Evolutionary conservation across 2,888 invertebrate genomes (phyloP).

Genomic region (Tachina lurida): DNA sequence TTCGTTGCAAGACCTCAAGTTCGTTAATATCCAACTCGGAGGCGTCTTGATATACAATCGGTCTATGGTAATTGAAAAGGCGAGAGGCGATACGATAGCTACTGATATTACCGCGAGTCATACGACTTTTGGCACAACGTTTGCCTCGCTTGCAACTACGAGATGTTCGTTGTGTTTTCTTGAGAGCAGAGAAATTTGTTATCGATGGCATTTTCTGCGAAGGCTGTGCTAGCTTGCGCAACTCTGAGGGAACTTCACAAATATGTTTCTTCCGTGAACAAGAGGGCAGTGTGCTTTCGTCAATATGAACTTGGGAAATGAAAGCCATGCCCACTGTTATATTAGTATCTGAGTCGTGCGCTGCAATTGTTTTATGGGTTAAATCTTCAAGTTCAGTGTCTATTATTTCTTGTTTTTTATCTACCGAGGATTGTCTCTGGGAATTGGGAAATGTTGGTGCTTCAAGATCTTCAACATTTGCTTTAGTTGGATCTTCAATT

Average conservation of each 20-base stretch:
- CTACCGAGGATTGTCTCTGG: not conserved
- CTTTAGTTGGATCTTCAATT: not conserved
- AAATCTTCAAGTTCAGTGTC: not conserved
- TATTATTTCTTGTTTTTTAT: not conserved
- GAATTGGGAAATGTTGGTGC: slow-evolving; percentile 9
- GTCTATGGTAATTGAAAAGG: slow-evolving; percentile 33
- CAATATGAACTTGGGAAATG: slow-evolving; percentile 61
- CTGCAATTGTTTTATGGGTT: not conserved
- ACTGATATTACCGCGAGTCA: slow-evolving; percentile 28
- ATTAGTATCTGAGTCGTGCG: not conserved
- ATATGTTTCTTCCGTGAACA: slow-evolving; percentile 68
- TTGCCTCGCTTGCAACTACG: slow-evolving; percentile 4
- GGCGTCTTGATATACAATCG: slow-evolving; percentile 41
- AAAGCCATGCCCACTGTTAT: slow-evolving; percentile 72
- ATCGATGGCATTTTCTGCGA: not conserved
- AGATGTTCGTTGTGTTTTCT: not conserved
- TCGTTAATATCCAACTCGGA: slow-evolving; percentile 61
- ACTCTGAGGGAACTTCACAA: slow-evolving; percentile 75
- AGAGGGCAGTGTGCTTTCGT: slow-evolving; percentile 31
- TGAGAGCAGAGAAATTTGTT: not conserved
- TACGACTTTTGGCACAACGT: slow-evolving; percentile 26
- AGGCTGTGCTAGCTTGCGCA: slow-evolving; percentile 71
- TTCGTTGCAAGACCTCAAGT: slow-evolving; percentile 71
- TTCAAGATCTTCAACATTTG: not conserved
- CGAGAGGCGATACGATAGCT: slow-evolving; percentile 71